Evolutionary conservation across 2,113 vertebrate species (phyloP).

Genomic region (Hypocryptadius cinnamomeus): DNA sequence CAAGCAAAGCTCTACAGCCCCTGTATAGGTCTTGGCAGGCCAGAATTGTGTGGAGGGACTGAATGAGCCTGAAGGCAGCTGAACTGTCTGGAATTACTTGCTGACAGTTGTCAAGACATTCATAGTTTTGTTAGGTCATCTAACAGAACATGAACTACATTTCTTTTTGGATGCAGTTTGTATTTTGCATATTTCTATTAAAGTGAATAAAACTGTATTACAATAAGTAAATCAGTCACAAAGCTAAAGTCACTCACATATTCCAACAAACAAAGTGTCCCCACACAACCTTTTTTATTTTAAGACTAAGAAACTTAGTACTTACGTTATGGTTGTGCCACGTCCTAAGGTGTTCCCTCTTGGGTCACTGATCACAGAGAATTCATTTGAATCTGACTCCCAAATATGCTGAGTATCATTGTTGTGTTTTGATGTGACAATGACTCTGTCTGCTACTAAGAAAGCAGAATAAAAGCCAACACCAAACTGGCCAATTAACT

Average conservation of each 20-base stretch:
- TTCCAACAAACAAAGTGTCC: neutral
- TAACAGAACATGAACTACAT: neutral
- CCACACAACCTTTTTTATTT: neutral
- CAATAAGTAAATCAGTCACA: neutral
- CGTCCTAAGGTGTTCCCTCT: slow-evolving; percentile 91
- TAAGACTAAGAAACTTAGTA: neutral
- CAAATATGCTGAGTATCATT: slow-evolving; percentile 96
- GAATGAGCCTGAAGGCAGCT: neutral
- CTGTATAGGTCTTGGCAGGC: neutral
- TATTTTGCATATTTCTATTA: neutral
- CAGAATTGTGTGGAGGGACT: neutral
- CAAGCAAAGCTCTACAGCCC: neutral
- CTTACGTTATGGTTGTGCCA: slow-evolving; percentile 94
- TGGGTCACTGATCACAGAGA: slow-evolving; percentile 91
- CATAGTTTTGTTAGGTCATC: neutral
- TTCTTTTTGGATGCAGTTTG: neutral
- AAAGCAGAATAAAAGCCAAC: slow-evolving; percentile 99
- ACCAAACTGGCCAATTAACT: slow-evolving; percentile 97
- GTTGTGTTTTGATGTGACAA: slow-evolving; percentile 97
- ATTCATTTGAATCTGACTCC: slow-evolving; percentile 97
- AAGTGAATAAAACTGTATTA: neutral
- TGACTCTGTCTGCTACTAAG: slow-evolving; percentile 95
- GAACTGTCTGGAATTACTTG: neutral
- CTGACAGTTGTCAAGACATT: neutral
- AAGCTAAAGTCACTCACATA: neutral